Base-by-base conservation (phyloP, 2,888 invertebrate genomes). In the Spialia ferax region DNA sequence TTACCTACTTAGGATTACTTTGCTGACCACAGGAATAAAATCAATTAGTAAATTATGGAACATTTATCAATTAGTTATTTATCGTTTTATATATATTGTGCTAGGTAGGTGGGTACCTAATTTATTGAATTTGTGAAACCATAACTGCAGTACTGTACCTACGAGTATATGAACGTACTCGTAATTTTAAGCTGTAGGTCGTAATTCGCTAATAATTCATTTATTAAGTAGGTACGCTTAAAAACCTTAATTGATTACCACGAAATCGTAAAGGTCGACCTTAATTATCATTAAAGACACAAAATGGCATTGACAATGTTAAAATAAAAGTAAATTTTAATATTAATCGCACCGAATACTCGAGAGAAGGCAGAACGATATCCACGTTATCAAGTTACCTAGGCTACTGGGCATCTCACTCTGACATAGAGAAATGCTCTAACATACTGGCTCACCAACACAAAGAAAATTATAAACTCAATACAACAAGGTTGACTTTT, bases 311-410 rank as follows among this genome's bases (percentile, higher is more conserved):
- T 78, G 70, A 83, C 87, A 88, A 86, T 84, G 83, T 74, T 83
- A 84, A 86, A 88, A 90, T 82, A 89, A 91, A 88, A 89, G 82
- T 81, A 85, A 57, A 85, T 81, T 52, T 87, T 88, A 85, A 83
- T 87, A 88, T 92, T 92, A 89, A 93, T 92, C 89, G 86, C 86
- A 86, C 87, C 87, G 88, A 93, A 92, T 91, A 92, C 89, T 91
- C 79, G 85, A 86, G 84, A 87, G 86, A 84, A 86, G 87, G 91
- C 87, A 88, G 86, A 90, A 85, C 85, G 88, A 91, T 92, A 91
- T 90, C 88, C 92, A 92, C 84, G 84, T 88, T 91, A 87, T 93
- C 91, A 81, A 84, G 88, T 93, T 93, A 93, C 93, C 93, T 93
- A 93, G 93, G 93, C 93, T 93, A 93, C 93, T 92, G 93, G 92